phyloP scores from a whole-genome alignment of 2,888 invertebrate species.

The Tipula unca region DNA sequence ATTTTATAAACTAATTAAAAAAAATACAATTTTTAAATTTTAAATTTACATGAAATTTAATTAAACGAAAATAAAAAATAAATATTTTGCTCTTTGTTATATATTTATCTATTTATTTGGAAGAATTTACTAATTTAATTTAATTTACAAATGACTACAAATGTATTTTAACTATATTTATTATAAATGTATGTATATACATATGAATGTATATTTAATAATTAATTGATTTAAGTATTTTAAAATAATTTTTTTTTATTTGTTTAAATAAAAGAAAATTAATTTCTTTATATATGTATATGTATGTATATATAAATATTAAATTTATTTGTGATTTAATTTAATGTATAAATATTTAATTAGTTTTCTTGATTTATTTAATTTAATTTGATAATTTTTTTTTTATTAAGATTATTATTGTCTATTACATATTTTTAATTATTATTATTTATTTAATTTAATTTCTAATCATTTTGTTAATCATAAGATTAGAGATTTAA shows the following conservation, averaged over 20 bases:
- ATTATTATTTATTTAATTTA: not conserved
- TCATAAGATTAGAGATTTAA: not conserved
- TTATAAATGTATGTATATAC: not conserved
- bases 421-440: not conserved
- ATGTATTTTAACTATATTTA: not conserved
- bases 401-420: conserved; percentile 1
- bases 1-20: not conserved
- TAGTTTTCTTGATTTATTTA: not conserved
- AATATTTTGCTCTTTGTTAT: not conserved
- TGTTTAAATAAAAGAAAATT: too few relatives aligned
- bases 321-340: not conserved
- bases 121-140: conserved; percentile 1
- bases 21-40: not conserved
- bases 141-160: not conserved
- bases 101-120: not conserved
- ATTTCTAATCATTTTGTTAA: not conserved
- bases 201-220: not conserved
- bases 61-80: not conserved
- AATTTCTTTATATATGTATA: not conserved
- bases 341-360: not conserved
- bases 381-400: not conserved
- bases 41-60: not conserved
- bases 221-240: not conserved
- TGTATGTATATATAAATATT: not conserved
- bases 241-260: not conserved